phyloP scores from a whole-genome alignment of 2,113 vertebrate genomes.

The Myrmecobius fasciatus region DNA sequence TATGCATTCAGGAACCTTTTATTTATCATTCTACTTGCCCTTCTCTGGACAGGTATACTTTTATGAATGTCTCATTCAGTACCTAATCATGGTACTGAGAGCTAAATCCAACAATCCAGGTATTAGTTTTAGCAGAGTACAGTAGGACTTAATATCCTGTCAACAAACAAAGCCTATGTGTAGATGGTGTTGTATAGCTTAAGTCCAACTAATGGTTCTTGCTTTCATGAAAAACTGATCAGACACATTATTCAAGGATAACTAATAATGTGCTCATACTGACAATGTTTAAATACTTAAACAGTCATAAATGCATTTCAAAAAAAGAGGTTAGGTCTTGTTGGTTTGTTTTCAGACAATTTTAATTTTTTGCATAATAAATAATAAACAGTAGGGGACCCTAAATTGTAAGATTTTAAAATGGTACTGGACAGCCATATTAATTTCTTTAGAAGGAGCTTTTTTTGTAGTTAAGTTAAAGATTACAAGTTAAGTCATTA shows the following conservation, averaged over 20 bases:
- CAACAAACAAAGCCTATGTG: background rate
- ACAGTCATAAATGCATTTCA: background rate
- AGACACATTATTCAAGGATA: background rate
- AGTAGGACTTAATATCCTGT: background rate
- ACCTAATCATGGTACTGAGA: background rate
- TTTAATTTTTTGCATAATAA: background rate
- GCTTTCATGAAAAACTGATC: background rate
- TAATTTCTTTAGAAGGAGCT: constrained; percentile 52
- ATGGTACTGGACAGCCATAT: background rate
- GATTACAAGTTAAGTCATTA: constrained; percentile 50
- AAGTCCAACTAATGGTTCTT: background rate
- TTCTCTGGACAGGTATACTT: background rate
- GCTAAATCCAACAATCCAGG: background rate
- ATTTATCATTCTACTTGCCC: background rate
- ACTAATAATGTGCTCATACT: background rate
- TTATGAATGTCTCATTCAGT: no score
- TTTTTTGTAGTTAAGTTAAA: constrained; percentile 36
- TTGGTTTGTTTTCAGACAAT: background rate
- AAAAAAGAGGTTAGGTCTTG: background rate
- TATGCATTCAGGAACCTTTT: background rate
- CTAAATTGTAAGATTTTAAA: background rate
- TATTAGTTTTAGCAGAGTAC: background rate
- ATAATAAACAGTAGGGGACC: background rate
- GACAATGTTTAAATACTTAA: background rate
- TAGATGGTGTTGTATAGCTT: background rate